Evolutionary conservation across 2,888 invertebrate species (phyloP), one percentile per base, ranked within the genome.

Genomic region (Epistrophella euchroma): DNA sequence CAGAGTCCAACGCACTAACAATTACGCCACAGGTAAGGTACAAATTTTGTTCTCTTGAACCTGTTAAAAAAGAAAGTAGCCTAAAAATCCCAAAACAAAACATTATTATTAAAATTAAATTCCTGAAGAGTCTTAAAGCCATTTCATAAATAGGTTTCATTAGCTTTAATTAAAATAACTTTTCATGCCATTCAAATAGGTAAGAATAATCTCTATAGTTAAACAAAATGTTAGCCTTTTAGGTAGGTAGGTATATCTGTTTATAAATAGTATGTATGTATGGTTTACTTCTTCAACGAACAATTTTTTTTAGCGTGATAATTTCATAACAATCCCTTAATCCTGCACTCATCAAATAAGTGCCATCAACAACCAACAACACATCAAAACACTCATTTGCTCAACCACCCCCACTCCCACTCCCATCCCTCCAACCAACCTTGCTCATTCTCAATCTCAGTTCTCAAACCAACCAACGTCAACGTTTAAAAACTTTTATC

Each of bases 401-500:
- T n/a, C n/a, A n/a, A n/a, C n/a, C n/a, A 28, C 32, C 28, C 56
- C 3, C 11, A 17, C 28, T 2, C n/a, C 3, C n/a, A 15, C 28
- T 15, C 25, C 25, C 9, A 28, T 9, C 1, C 4, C 55, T 4
- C 11, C 19, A 50, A 22, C 22, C 22, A 13, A 11, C 13, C 22
- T 13, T 50, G 22, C 50, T 50, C 13, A 11, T 22, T 22, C 50
- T 50, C 50, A 50, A 22, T 50, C 50, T 50, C 22, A 25, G 15
- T 52, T 15, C 52, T 52, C 25, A 52, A 52, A 25, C 52, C 52
- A 52, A 52, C 62, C 60, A 40, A 64, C 64, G 43, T 43, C 64
- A 32, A 64, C 43, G 28, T 64, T 64, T 64, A 43, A 45, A 62
- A 62, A 62, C 62, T 62, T 62, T 25, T 25, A 62, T 43, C 22